phyloP scores from a whole-genome alignment of 2,888 invertebrate species.

The Diadegma fenestrale region DNA sequence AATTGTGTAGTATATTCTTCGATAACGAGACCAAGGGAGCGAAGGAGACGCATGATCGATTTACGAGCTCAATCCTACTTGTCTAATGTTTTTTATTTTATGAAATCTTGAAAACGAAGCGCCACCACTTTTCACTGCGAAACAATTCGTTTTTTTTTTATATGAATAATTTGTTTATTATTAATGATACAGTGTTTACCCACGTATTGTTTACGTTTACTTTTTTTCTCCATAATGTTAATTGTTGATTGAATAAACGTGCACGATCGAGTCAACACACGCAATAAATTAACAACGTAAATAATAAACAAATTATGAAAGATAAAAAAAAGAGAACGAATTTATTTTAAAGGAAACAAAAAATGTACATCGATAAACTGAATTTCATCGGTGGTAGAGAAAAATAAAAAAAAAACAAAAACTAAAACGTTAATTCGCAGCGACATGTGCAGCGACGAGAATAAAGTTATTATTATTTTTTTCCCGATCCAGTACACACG shows the following conservation, averaged over 20 bases:
- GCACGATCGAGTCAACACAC: background rate
- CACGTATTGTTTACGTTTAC: slow-evolving; percentile 4
- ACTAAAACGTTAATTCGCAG: slow-evolving; percentile 28
- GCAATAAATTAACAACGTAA: background rate
- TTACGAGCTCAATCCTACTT: slow-evolving; percentile 42
- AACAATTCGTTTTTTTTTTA: background rate
- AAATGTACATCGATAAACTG: background rate
- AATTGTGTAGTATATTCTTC: slow-evolving; percentile 39
- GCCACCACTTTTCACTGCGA: slow-evolving; percentile 8
- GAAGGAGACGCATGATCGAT: slow-evolving; percentile 37
- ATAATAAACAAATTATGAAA: background rate
- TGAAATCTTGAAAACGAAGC: background rate
- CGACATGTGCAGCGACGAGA: slow-evolving; percentile 38
- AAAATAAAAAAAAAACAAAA: slow-evolving; percentile 7
- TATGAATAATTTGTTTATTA: slow-evolving; percentile 7
- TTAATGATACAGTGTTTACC: too few relatives aligned
- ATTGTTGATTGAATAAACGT: background rate
- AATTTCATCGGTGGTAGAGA: background rate
- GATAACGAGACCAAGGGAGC: slow-evolving; percentile 22
- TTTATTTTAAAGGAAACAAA: slow-evolving; percentile 13
- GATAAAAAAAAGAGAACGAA: background rate
- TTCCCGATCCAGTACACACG: slow-evolving; percentile 66
- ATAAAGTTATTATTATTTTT: slow-evolving; percentile 29
- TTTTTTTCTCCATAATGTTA: slow-evolving; percentile 8
- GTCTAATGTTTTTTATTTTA: slow-evolving; percentile 32